Conservation (phyloP, 2,113 vertebrate species). For the Euleptes europaea region DNA sequence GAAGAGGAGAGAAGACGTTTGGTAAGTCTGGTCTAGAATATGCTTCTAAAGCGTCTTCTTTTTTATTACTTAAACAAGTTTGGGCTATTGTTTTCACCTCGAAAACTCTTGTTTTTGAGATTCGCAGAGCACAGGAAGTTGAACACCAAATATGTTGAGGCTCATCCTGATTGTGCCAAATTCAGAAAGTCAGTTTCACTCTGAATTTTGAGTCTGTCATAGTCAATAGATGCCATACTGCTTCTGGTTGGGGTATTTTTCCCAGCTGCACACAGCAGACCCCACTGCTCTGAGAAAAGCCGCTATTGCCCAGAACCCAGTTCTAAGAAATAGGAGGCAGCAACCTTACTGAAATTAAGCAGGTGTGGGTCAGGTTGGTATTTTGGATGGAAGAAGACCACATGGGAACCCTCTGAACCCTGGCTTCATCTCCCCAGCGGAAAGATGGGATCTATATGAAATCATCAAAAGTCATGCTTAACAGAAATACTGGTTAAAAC, state of each 20-base stretch:
- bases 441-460: neutral
- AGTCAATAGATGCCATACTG: neutral
- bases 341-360: neutral
- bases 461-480: neutral
- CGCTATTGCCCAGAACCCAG: neutral
- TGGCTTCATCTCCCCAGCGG: neutral
- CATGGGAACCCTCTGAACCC: neutral
- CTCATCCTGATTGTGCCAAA: neutral
- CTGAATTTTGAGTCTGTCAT: neutral
- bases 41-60: neutral
- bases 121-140: neutral
- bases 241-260: neutral
- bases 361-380: too few species aligned
- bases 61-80: neutral
- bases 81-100: neutral
- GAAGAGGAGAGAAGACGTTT: constrained; percentile 93
- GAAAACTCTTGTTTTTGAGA: constrained; percentile 5
- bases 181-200: neutral
- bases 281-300: neutral
- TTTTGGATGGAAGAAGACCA: neutral
- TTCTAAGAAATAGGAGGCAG: neutral
- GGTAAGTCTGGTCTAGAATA: constrained; percentile 76
- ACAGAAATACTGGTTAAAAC: neutral
- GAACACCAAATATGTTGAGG: neutral
- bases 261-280: neutral